Evolutionary conservation across 1,140 invertebrate species (phyloP).

Genomic region (Adelges cooleyi): DNA sequence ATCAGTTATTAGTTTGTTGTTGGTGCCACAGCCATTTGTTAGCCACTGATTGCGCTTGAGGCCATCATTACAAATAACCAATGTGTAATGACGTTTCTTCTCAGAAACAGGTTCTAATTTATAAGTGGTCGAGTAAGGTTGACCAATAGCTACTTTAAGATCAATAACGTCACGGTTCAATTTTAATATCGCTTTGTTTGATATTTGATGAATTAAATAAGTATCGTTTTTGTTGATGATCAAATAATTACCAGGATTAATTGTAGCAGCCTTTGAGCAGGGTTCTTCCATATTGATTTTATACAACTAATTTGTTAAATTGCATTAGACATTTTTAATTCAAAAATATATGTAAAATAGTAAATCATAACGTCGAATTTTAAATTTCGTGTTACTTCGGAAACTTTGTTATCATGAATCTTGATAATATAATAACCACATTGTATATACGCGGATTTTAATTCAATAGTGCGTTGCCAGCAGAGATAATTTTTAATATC

Average conservation of each 20-base stretch:
- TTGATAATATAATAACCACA: too few species aligned
- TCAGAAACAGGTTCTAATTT: constrained; percentile 55
- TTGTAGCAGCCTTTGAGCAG: too few species aligned
- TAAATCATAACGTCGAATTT: too few species aligned
- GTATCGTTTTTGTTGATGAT: constrained; percentile 23
- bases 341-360: too few species aligned
- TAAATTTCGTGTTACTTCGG: too few species aligned
- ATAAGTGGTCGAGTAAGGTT: constrained; percentile 64
- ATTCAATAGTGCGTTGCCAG: too few species aligned
- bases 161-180: constrained; percentile 61
- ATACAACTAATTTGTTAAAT: too few species aligned
- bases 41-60: constrained; percentile 36
- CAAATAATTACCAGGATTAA: not conserved
- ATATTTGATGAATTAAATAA: constrained; percentile 29
- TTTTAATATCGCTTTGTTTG: constrained; percentile 38
- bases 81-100: constrained; percentile 45
- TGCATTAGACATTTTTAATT: too few species aligned
- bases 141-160: constrained; percentile 54
- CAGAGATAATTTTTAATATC: too few species aligned
- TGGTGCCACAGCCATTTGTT: constrained; percentile 47
- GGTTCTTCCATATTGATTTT: too few species aligned
- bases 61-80: constrained; percentile 45
- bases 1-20: constrained; percentile 76
- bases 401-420: too few species aligned
- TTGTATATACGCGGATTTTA: too few species aligned